Conservation (phyloP, 2,888 invertebrate species). For the Amblyjoppa proteus region DNA sequence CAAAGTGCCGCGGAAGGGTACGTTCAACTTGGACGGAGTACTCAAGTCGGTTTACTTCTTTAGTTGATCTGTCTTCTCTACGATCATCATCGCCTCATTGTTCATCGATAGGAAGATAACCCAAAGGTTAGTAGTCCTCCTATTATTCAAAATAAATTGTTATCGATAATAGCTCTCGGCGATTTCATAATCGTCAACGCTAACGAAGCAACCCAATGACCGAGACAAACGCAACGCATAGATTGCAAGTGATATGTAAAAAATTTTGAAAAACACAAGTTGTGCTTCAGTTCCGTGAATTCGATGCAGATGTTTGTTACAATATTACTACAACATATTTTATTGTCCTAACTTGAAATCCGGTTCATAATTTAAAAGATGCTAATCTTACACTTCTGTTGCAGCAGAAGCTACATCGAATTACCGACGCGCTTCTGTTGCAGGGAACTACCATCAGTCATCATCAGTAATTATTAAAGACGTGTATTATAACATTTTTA, state of each 20-base stretch:
- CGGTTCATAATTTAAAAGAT: not conserved
- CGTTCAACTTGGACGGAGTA: slow-evolving; percentile 91
- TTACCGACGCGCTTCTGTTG: not conserved
- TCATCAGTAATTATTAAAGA: slow-evolving; percentile 44
- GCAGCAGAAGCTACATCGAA: slow-evolving; percentile 13
- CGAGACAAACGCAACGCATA: not conserved
- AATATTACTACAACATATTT: not conserved
- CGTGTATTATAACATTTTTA: slow-evolving; percentile 51
- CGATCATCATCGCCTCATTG: not conserved
- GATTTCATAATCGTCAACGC: not conserved
- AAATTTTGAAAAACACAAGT: not conserved
- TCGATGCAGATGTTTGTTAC: not conserved
- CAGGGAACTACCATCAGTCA: slow-evolving; percentile 16
- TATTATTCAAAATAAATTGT: not conserved
- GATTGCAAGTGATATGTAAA: not conserved
- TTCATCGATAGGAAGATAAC: not conserved
- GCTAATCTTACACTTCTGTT: not conserved
- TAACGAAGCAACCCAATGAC: not conserved
- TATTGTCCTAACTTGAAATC: not conserved
- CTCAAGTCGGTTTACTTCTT: slow-evolving; percentile 94
- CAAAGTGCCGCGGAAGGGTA: slow-evolving; percentile 90
- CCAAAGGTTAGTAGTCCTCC: slow-evolving; percentile 44
- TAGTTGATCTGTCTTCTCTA: slow-evolving; percentile 86
- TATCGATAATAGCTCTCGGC: not conserved
- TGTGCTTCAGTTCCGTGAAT: not conserved